Conservation (phyloP, 2,797 vertebrate genomes). For the Buphagus erythrorhynchus region DNA sequence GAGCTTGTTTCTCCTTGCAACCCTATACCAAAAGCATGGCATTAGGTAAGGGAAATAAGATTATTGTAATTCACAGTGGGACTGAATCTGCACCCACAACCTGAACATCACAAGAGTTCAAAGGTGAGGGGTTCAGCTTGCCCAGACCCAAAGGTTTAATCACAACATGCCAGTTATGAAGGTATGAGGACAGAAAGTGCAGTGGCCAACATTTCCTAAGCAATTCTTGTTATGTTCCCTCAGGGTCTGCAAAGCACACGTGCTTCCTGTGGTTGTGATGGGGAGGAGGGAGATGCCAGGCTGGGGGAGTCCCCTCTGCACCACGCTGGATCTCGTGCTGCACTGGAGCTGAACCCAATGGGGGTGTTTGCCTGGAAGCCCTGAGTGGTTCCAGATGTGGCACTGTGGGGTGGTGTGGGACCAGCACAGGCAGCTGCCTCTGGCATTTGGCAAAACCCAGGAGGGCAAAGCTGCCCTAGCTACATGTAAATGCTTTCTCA, state of each 20-base stretch:
- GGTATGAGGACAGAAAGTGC: not conserved
- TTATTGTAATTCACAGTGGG: not conserved
- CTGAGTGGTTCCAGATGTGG: rapidly evolving
- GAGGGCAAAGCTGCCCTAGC: not conserved
- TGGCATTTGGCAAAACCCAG: not conserved
- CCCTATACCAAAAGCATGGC: not conserved
- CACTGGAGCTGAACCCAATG: not conserved
- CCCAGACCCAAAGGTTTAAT: not conserved
- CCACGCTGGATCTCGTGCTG: not conserved
- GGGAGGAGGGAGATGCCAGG: not conserved
- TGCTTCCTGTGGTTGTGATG: not conserved
- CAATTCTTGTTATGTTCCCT: not conserved
- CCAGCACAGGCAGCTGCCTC: not conserved
- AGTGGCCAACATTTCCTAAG: not conserved
- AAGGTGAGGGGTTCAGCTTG: not conserved
- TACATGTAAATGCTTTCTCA: not conserved
- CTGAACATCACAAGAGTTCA: not conserved
- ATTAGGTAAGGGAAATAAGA: not conserved
- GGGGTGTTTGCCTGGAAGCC: rapidly evolving
- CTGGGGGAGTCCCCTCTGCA: not conserved
- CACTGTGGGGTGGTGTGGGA: rapidly evolving
- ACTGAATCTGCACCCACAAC: not conserved
- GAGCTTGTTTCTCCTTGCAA: not conserved
- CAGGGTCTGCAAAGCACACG: not conserved
- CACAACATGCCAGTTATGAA: not conserved